Percentiles rank a stretch among this genome's conserved stretches.
Evolutionary conservation across 2,888 invertebrate species (phyloP).

Genomic region (Boloria selene): DNA sequence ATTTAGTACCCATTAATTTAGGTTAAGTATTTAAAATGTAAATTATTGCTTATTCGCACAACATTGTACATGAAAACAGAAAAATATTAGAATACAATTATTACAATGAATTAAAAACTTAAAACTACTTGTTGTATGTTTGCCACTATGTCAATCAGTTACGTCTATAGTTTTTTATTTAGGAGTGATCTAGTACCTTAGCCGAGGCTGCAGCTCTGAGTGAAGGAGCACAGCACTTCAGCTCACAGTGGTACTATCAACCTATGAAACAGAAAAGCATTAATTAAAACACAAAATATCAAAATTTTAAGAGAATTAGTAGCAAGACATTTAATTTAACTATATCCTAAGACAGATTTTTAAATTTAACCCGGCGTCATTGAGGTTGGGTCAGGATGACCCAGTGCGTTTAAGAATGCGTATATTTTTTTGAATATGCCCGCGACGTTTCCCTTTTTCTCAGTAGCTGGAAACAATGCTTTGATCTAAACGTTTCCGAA

Average conservation of each 20-base stretch:
- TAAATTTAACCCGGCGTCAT: no score
- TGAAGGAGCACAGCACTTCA: constrained; percentile 64
- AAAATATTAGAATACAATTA: constrained; percentile 34
- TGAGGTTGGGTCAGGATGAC: no score
- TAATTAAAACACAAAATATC: constrained; percentile 6
- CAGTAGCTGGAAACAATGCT: no score
- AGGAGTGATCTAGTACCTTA: constrained; percentile 70
- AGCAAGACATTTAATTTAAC: no score
- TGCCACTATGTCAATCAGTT: constrained; percentile 75
- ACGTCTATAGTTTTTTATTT: constrained; percentile 67
- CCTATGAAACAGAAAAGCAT: constrained; percentile 49
- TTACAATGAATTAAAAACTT: constrained; percentile 44
- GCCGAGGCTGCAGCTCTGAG: constrained; percentile 58
- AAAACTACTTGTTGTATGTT: constrained; percentile 65
- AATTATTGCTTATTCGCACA: constrained; percentile 23
- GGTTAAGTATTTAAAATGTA: constrained; percentile 10
- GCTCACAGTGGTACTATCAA: constrained; percentile 65
- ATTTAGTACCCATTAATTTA: constrained; percentile 3
- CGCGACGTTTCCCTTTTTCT: no score
- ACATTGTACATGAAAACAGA: constrained; percentile 35
- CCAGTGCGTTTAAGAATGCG: no score
- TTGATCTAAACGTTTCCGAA: no score
- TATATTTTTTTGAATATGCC: no score
- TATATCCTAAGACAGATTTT: no score
- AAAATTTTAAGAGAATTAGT: background rate